These are phyloP conservation scores for Nothoprocta perdicaria DNA, from an alignment of 2,113 vertebrate species.

Conservation along the genomic window DNA sequence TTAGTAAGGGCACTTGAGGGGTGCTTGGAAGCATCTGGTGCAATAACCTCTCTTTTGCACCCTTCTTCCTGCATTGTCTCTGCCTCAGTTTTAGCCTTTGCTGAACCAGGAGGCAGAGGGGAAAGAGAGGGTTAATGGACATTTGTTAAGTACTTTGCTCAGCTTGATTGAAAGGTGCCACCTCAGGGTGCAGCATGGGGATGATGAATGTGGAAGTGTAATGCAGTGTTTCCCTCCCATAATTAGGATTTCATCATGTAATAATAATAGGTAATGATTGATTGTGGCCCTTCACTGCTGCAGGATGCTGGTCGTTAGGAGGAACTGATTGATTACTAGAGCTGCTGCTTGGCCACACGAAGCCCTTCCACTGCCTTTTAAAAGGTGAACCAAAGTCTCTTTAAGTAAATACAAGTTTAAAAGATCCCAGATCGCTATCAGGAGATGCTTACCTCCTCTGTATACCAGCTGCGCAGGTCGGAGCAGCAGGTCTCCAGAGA, in stretches of 20 bases:
- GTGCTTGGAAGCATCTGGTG: background rate
- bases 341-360: background rate
- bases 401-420: background rate
- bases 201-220: background rate
- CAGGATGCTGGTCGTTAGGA: background rate
- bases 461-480: background rate
- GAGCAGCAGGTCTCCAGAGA: background rate
- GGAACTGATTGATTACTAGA: conserved; percentile 8
- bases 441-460: background rate
- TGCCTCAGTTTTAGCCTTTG: background rate
- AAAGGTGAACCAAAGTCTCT: background rate
- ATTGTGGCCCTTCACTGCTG: background rate
- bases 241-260: conserved; percentile 28
- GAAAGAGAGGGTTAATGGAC: background rate
- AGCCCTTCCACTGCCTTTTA: background rate
- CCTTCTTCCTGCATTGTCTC: background rate
- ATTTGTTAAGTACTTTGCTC: background rate
- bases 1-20: background rate
- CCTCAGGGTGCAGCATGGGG: background rate
- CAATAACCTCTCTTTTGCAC: background rate
- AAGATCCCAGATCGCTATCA: background rate
- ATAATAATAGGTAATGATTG: conserved; percentile 36
- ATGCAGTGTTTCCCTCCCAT: background rate
- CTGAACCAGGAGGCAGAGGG: background rate
- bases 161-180: conserved; percentile 11